Conservation (phyloP, 2,797 vertebrate species). For the Sebastes itinus region DNA sequence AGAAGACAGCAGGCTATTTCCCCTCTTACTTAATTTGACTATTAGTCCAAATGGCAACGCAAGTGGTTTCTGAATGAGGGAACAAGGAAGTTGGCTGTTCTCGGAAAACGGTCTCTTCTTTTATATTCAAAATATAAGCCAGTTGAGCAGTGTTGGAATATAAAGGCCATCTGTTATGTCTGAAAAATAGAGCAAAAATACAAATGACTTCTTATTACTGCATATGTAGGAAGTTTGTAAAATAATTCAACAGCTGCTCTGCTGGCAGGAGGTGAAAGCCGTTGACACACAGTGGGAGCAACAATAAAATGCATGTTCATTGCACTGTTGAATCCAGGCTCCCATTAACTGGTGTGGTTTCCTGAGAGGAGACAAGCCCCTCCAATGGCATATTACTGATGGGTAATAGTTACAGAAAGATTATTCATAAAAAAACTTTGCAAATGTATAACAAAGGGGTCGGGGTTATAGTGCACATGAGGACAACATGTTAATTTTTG, state of each 20-base stretch:
- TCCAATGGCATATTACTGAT: not conserved
- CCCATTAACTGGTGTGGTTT: slow-evolving; percentile 1
- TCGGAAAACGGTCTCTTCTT: slow-evolving; percentile 52
- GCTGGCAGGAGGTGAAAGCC: slow-evolving; percentile 4
- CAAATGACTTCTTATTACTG: not conserved
- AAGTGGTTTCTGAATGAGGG: slow-evolving; percentile 56
- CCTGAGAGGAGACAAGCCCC: not conserved
- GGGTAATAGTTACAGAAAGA: not conserved
- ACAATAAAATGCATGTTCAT: slow-evolving; percentile 24
- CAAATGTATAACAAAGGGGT: not conserved
- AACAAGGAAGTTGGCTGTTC: slow-evolving; percentile 66
- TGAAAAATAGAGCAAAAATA: slow-evolving; percentile 20
- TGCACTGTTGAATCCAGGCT: not conserved
- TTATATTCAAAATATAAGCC: slow-evolving; percentile 4
- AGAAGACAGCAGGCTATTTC: slow-evolving; percentile 45
- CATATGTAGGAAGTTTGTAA: slow-evolving; percentile 3
- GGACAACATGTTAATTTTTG: not conserved
- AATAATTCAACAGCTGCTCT: slow-evolving; percentile 31
- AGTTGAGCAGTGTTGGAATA: slow-evolving; percentile 3
- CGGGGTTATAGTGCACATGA: not conserved
- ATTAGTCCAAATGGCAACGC: slow-evolving; percentile 48
- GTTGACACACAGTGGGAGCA: slow-evolving; percentile 7
- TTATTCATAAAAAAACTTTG: not conserved
- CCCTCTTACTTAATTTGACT: slow-evolving; percentile 49
- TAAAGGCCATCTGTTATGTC: not conserved